A percentile compares a stretch with the other conserved stretches of the same genome.
These are phyloP conservation scores for Trigoniulus corallinus DNA, from an alignment of 1,140 invertebrate species.

Conservation along the genomic window DNA sequence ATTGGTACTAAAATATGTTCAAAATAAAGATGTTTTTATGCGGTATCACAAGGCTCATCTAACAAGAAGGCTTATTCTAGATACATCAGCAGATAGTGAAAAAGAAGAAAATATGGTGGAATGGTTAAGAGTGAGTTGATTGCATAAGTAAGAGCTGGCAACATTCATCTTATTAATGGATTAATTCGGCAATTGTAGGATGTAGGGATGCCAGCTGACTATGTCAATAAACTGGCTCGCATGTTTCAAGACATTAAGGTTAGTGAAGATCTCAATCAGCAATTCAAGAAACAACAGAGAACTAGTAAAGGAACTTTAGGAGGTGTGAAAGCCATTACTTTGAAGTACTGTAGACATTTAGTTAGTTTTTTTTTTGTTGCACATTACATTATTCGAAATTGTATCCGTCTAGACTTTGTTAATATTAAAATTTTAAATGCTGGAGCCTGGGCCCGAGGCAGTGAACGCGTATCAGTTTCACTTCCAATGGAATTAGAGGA, in stretches of 20 bases:
- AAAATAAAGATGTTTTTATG: conserved; percentile 99
- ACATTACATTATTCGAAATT: no score
- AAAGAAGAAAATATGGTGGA: conserved; percentile 99
- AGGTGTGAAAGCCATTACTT: conserved; percentile 17
- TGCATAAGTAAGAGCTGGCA: neutral
- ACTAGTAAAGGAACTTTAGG: conserved; percentile 36
- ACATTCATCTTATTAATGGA: conserved; percentile 3
- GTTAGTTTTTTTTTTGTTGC: neutral
- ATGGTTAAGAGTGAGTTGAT: conserved; percentile 41
- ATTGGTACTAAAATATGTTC: conserved; percentile 94
- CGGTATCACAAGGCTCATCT: conserved; percentile 97
- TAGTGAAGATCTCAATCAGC: conserved; percentile 92
- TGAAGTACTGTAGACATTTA: neutral
- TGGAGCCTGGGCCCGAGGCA: conserved; percentile 90
- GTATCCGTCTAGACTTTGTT: conserved; percentile 30
- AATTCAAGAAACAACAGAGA: conserved; percentile 58
- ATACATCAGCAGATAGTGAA: conserved; percentile 94
- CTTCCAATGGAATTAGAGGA: conserved; percentile 94
- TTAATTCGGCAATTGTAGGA: conserved; percentile 24
- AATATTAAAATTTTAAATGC: conserved; percentile 86
- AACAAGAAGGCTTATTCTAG: conserved; percentile 82
- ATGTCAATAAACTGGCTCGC: conserved; percentile 88
- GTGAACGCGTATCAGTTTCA: conserved; percentile 84
- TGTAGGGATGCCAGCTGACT: conserved; percentile 98
- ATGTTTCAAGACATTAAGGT: conserved; percentile 94